Percentiles rank a stretch among this genome's conserved stretches.
phyloP scores from a whole-genome alignment of 2,797 vertebrate species.

The Eleutherodactylus coqui region DNA sequence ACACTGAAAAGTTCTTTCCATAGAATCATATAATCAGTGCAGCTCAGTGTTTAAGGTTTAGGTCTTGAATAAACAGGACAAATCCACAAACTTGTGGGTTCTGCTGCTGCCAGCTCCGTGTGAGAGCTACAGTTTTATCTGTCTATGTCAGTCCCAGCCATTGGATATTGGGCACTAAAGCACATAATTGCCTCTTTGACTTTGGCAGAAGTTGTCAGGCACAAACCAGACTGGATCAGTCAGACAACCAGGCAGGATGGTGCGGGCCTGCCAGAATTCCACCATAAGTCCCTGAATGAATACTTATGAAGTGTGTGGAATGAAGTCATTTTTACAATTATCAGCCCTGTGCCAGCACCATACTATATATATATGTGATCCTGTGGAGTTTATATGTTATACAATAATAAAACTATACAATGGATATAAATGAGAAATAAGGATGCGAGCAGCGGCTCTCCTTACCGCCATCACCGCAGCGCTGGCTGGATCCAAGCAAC shows the following conservation, averaged over 20 bases:
- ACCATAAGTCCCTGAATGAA: constrained; percentile 31
- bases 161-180: constrained; percentile 41
- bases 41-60: constrained; percentile 40
- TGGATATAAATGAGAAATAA: neutral
- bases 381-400: constrained; percentile 3
- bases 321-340: constrained; percentile 27
- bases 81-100: constrained; percentile 47
- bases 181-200: constrained; percentile 43
- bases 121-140: constrained; percentile 54
- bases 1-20: constrained; percentile 20
- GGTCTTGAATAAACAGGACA: constrained; percentile 45
- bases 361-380: constrained; percentile 8
- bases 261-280: constrained; percentile 29
- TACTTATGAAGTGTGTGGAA: constrained; percentile 39
- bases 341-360: constrained; percentile 12
- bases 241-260: constrained; percentile 21
- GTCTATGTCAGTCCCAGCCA: constrained; percentile 17
- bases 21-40: constrained; percentile 50
- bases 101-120: constrained; percentile 42
- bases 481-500: neutral
- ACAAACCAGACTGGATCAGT: constrained; percentile 36
- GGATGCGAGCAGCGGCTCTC: neutral
- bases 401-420: constrained; percentile 17
- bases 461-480: neutral
- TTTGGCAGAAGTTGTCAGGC: constrained; percentile 25